Evolutionary conservation across 2,113 vertebrate species (phyloP).

Genomic region (Etheostoma spectabile): DNA sequence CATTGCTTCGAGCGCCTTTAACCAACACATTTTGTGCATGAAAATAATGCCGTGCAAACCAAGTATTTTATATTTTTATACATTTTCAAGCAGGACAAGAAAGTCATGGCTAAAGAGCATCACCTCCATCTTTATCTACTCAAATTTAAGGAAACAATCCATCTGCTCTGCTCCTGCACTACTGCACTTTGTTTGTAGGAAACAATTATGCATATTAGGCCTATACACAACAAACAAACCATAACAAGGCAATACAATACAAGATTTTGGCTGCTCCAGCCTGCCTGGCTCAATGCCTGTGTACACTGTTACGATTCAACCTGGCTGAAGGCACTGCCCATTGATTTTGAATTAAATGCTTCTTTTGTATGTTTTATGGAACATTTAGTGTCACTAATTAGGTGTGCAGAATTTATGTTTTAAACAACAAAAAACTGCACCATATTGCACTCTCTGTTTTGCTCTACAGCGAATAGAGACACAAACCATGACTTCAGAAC

Average conservation of each 20-base stretch:
- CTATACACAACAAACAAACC: constrained; percentile 8
- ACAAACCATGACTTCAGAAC: not conserved
- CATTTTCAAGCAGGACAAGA: not conserved
- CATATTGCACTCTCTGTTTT: not conserved
- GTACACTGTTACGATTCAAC: constrained; percentile 27
- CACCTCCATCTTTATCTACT: constrained; percentile 21
- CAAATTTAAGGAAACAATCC: constrained; percentile 29
- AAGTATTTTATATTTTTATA: not conserved
- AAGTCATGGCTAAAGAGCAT: not conserved
- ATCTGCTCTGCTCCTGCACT: constrained; percentile 21
- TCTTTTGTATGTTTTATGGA: constrained; percentile 46
- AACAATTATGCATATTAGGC: constrained; percentile 6
- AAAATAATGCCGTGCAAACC: too few species aligned
- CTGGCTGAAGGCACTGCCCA: constrained; percentile 37
- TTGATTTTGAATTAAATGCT: constrained; percentile 53
- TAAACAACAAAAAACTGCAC: not conserved
- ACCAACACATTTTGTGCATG: too few species aligned
- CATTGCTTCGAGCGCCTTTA: too few species aligned
- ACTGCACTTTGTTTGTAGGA: constrained; percentile 20
- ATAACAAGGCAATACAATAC: not conserved
- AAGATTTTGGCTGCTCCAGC: constrained; percentile 12
- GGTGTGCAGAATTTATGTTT: constrained; percentile 23
- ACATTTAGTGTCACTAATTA: constrained; percentile 61
- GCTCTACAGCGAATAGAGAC: not conserved
- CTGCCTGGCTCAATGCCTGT: constrained; percentile 37